Evolutionary conservation across 2,888 invertebrate species (phyloP), one percentile per base, ranked within the genome.

Genomic region (Drosophila robusta): DNA sequence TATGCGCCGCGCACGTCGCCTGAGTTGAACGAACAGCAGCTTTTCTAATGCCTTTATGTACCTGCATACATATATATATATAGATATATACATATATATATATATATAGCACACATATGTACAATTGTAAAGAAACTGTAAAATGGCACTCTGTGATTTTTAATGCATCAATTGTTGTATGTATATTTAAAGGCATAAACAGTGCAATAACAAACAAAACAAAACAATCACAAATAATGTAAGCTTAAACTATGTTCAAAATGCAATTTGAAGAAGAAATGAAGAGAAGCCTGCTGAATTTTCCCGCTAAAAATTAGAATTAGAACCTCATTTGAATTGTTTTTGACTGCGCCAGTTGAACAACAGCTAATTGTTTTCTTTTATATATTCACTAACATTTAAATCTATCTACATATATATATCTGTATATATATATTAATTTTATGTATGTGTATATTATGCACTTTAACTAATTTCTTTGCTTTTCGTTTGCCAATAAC

Each of bases 271-370:
- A 32, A 32, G 29, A 8, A 29, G 29, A 29, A 18, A 1, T 18
- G n/a, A 44, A 42, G 56, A 36, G 56, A 73, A 60, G 54, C 60
- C 72, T 71, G 39, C 50, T 32, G 16, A 54, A 41, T 69, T 29
- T 24, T 26, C 9, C 32, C 44, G 49, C 39, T 42, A 29, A 34
- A 32, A 44, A 18, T 26, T 44, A 22, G 14, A 32, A 44, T 22
- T 38, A 26, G 8, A 6, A 39, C 16, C 36, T 36, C 34, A 45
- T 34, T 38, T 32, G 38, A 29, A 29, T 2, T 39, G 7, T 41
- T 70, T 81, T 82, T 79, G 83, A 77, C 86, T 86, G 81, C 80
- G 86, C 81, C 81, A 81, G 81, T 86, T 82, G 1, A 39, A 32
- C 11, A 34, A 29, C 26, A 36, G 44, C 3, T 2, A 22, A 8